Evolutionary conservation across 2,888 invertebrate species (phyloP).

Genomic region (Drosophila helvetica): DNA sequence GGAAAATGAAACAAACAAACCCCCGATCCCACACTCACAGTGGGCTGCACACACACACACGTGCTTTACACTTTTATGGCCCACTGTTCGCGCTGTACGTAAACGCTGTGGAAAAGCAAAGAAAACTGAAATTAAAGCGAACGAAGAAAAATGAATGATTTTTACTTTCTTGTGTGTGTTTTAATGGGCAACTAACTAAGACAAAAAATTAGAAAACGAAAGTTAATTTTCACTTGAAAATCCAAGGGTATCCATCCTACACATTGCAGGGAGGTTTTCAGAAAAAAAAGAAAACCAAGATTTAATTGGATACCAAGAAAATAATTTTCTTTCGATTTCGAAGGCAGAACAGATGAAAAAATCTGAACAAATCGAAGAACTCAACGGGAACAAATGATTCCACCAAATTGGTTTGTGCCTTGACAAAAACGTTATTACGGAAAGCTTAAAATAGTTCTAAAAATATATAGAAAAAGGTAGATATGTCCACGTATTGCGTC

Average conservation of each 20-base stretch:
- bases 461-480: background rate
- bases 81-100: background rate
- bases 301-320: background rate
- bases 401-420: too few species aligned
- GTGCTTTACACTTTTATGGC: background rate
- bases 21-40: background rate
- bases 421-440: background rate
- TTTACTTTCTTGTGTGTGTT: constrained; percentile 9
- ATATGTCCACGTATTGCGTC: background rate
- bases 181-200: constrained; percentile 39
- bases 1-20: background rate
- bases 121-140: constrained; percentile 22
- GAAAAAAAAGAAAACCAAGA: background rate
- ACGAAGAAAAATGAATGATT: constrained; percentile 33
- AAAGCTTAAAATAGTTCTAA: constrained; percentile 8
- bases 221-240: constrained; percentile 27
- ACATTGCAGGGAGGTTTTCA: too few species aligned
- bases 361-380: too few species aligned
- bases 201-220: constrained; percentile 27
- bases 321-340: too few species aligned
- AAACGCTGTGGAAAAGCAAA: background rate
- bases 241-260: background rate
- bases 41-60: background rate
- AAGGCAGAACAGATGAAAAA: too few species aligned
- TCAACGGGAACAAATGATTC: too few species aligned